phyloP scores from a whole-genome alignment of 2,888 invertebrate genomes.

The Eilema sororculum region DNA sequence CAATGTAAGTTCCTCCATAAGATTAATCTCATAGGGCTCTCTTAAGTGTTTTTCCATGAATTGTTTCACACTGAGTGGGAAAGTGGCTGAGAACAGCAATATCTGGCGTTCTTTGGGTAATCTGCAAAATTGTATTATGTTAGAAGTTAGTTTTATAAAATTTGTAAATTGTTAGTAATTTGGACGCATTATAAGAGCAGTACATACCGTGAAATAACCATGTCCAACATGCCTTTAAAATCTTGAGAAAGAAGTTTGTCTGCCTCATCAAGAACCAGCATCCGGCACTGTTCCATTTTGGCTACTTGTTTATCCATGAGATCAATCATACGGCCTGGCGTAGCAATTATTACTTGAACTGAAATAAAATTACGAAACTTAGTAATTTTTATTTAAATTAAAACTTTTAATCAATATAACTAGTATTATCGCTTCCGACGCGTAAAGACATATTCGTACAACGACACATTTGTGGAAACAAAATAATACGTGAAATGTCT shows the following conservation, averaged over 20 bases:
- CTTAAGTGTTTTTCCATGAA: constrained; percentile 99
- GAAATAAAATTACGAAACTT: constrained; percentile 50
- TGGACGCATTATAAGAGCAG: neutral
- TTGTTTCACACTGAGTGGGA: constrained; percentile 98
- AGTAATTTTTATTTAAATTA: neutral
- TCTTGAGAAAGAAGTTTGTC: constrained; percentile 99
- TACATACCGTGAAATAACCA: constrained; percentile 92
- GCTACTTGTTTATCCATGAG: constrained; percentile 99
- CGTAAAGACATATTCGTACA: too few species aligned
- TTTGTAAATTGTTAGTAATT: neutral
- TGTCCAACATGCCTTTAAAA: constrained; percentile 99
- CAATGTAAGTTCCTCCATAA: constrained; percentile 99
- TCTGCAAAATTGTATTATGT: constrained; percentile 74
- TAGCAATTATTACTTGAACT: constrained; percentile 99
- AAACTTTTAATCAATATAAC: constrained; percentile 3
- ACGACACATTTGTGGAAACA: too few species aligned
- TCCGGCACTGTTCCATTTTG: constrained; percentile 98
- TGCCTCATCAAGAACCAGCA: constrained; percentile 99
- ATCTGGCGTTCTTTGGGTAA: constrained; percentile 98
- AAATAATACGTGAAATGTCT: too few species aligned
- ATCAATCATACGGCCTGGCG: constrained; percentile 99
- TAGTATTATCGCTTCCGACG: too few species aligned
- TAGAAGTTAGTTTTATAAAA: constrained; percentile 5
- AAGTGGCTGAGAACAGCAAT: constrained; percentile 99
- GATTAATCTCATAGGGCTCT: constrained; percentile 99